phyloP scores from a whole-genome alignment of 2,888 invertebrate genomes.

The Biston stratarius region DNA sequence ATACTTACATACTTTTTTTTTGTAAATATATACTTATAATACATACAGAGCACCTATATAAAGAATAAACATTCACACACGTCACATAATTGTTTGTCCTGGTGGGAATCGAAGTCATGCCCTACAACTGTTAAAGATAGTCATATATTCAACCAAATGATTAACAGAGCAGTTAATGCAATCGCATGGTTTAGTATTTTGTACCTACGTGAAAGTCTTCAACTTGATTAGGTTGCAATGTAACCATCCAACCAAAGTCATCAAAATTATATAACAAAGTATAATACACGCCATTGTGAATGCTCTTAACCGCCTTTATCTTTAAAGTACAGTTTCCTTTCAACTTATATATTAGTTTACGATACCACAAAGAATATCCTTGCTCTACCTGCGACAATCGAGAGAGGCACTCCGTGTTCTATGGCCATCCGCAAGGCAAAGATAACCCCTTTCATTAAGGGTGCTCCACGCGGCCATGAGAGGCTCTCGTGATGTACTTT shows the following conservation, averaged over 20 bases:
- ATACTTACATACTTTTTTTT: too few relatives aligned
- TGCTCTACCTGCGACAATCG: constrained; percentile 52
- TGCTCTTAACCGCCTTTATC: constrained; percentile 24
- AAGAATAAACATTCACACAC: too few relatives aligned
- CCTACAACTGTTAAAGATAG: too few relatives aligned
- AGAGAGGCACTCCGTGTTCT: constrained; percentile 44
- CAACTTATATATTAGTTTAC: constrained; percentile 35
- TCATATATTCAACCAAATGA: too few relatives aligned
- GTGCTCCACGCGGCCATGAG: constrained; percentile 52
- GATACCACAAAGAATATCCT: constrained; percentile 42
- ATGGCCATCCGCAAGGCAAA: constrained; percentile 47
- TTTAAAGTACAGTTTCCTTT: constrained; percentile 31
- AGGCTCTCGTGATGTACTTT: constrained; percentile 51
- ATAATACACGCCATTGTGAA: constrained; percentile 14
- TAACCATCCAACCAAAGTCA: neutral
- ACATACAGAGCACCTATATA: too few relatives aligned
- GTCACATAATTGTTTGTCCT: too few relatives aligned
- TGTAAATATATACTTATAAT: too few relatives aligned
- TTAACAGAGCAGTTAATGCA: too few relatives aligned
- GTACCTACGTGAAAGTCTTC: too few relatives aligned
- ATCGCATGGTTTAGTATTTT: too few relatives aligned
- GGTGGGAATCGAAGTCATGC: too few relatives aligned
- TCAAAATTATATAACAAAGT: neutral
- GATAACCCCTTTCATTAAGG: constrained; percentile 68
- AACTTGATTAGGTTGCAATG: too few relatives aligned